Percentiles rank a stretch among this genome's conserved stretches.
These are phyloP conservation scores for Sebastes itinus DNA, from an alignment of 2,797 vertebrate genomes.

Conservation along the genomic window DNA sequence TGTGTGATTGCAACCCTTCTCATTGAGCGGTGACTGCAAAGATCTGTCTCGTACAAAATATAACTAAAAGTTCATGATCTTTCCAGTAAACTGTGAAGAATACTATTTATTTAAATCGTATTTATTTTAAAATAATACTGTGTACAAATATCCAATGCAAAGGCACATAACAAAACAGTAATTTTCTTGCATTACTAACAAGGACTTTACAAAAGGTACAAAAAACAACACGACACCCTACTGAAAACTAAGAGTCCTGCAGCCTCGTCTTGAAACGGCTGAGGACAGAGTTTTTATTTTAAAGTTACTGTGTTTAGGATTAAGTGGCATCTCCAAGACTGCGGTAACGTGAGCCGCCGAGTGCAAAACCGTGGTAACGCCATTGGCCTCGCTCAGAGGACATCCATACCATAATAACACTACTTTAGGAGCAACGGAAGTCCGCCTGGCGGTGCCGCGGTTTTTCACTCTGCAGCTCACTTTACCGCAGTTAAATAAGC, in stretches of 20 bases:
- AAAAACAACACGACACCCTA: not conserved
- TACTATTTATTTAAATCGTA: not conserved
- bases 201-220: constrained; percentile 16
- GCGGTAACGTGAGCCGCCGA: not conserved
- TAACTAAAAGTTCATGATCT: not conserved
- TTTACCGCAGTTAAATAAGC: too few relatives aligned
- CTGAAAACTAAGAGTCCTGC: constrained; percentile 1
- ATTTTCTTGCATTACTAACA: not conserved
- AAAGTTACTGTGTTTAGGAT: not conserved
- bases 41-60: not conserved
- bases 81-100: not conserved
- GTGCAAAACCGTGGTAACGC: not conserved
- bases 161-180: constrained; percentile 22
- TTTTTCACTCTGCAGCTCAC: too few relatives aligned
- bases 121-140: constrained; percentile 4
- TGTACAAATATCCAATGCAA: constrained; percentile 5
- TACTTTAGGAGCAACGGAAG: not conserved
- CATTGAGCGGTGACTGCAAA: too few relatives aligned
- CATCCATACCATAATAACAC: not conserved
- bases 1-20: too few relatives aligned
- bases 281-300: not conserved
- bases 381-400: not conserved
- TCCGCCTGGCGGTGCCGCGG: too few relatives aligned
- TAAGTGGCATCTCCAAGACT: not conserved
- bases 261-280: not conserved